These are phyloP conservation scores for Brachionus rotundiformis DNA, from an alignment of 1,140 invertebrate species.

Conservation along the genomic window DNA sequence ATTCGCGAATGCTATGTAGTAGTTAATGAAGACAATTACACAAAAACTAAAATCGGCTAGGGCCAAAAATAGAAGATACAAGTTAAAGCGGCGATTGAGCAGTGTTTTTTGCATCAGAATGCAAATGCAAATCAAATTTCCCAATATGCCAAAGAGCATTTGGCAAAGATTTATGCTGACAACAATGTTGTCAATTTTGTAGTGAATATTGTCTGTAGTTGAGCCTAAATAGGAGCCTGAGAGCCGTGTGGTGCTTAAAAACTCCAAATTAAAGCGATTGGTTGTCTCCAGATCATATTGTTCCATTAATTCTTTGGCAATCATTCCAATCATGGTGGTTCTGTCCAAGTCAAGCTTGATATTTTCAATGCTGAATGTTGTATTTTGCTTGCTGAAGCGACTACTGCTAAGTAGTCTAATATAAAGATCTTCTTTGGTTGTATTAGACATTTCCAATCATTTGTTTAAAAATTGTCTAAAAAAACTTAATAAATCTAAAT, in stretches of 20 bases:
- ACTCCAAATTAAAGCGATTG: neutral
- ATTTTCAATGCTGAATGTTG: neutral
- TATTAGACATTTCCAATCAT: conserved; percentile 8
- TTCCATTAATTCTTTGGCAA: conserved; percentile 4
- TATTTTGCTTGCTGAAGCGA: neutral
- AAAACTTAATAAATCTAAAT: neutral
- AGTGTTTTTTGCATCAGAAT: conserved; percentile 44
- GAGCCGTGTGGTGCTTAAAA: neutral
- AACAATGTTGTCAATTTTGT: conserved; percentile 18
- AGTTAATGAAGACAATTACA: conserved; percentile 47
- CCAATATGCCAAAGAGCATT: conserved; percentile 37
- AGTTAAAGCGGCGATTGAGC: conserved; percentile 32
- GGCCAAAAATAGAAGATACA: conserved; percentile 17
- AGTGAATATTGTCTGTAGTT: neutral
- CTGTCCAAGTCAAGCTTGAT: neutral
- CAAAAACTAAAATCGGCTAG: conserved; percentile 47
- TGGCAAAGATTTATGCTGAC: conserved; percentile 10
- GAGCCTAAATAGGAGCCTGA: neutral
- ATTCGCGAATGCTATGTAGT: conserved; percentile 40
- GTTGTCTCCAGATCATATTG: neutral
- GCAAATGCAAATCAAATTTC: conserved; percentile 38
- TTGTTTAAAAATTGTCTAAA: neutral
- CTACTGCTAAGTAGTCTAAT: neutral
- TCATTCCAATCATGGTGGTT: neutral
- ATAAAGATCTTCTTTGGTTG: neutral